phyloP scores from a whole-genome alignment of 2,797 vertebrate genomes.

The Poliocrania exsul region DNA sequence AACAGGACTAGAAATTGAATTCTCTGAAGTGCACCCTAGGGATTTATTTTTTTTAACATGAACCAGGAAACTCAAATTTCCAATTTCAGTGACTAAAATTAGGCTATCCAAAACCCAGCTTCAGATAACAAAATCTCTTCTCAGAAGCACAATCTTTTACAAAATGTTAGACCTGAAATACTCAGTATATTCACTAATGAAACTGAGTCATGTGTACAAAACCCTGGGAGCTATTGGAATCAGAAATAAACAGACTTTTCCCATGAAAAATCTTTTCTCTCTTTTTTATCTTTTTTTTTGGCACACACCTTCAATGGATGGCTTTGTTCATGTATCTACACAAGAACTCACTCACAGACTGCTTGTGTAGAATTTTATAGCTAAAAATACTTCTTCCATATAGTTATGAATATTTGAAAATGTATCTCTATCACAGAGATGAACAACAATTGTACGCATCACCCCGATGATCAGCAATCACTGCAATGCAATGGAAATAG shows the following conservation, averaged over 20 bases:
- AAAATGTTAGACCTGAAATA: not conserved
- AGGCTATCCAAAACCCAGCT: not conserved
- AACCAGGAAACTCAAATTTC: not conserved
- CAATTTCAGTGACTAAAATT: not conserved
- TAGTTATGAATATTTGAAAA: conserved; percentile 42
- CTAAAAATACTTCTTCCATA: not conserved
- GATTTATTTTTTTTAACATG: not conserved
- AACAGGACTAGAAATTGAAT: not conserved
- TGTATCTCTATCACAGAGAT: not conserved
- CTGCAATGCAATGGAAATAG: not conserved
- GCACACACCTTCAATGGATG: not conserved
- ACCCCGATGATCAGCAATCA: not conserved
- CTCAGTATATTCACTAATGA: not conserved
- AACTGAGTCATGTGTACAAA: not conserved
- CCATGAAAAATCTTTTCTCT: not conserved
- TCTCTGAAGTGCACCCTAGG: not conserved
- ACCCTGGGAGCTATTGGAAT: not conserved
- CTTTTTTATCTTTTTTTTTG: not conserved
- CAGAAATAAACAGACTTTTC: not conserved
- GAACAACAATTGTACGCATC: not conserved
- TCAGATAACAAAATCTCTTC: not conserved
- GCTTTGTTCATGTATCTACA: not conserved
- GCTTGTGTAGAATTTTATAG: not conserved
- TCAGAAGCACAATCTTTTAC: not conserved
- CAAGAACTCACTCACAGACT: not conserved